Conservation (phyloP, 30 jellyfish, hydroid and myxozoan genomes). For the Phacellophora camtschatica region DNA sequence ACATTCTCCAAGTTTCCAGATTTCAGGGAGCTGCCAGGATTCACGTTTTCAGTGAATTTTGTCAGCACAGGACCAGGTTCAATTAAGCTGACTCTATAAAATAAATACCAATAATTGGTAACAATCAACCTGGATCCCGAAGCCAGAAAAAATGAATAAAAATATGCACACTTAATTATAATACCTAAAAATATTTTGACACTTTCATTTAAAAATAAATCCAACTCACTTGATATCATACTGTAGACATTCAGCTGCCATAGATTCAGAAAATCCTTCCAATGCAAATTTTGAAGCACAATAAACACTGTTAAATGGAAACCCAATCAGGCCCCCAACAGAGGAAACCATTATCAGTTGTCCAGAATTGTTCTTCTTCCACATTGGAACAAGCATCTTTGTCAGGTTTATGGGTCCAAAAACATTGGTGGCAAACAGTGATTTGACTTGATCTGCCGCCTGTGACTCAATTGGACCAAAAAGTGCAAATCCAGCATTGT, state of each 20-base stretch:
- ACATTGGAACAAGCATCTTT: constrained; percentile 20
- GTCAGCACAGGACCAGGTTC: constrained; percentile 69
- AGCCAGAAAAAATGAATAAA: no score
- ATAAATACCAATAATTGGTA: no score
- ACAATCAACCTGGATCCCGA: no score
- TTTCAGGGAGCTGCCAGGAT: not conserved
- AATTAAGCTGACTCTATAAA: constrained; percentile 39
- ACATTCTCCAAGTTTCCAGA: not conserved
- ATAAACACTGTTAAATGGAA: constrained; percentile 48
- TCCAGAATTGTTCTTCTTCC: constrained; percentile 39
- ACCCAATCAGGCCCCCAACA: constrained; percentile 39
- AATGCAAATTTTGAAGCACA: constrained; percentile 59
- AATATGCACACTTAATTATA: no score
- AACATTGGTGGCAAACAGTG: constrained; percentile 37
- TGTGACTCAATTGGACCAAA: constrained; percentile 53
- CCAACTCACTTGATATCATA: constrained; percentile 30
- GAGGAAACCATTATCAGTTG: constrained; percentile 47
- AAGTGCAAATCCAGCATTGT: constrained; percentile 66
- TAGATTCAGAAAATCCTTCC: constrained; percentile 64
- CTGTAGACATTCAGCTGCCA: constrained; percentile 25
- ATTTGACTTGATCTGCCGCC: constrained; percentile 23
- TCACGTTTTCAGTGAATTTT: constrained; percentile 11
- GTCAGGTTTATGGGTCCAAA: constrained; percentile 58
- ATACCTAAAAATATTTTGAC: no score
- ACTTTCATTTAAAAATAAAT: not conserved